Percentiles rank a stretch among this genome's conserved stretches.
phyloP scores from a whole-genome alignment of 2,113 vertebrate species.

The Anguilla japonica region DNA sequence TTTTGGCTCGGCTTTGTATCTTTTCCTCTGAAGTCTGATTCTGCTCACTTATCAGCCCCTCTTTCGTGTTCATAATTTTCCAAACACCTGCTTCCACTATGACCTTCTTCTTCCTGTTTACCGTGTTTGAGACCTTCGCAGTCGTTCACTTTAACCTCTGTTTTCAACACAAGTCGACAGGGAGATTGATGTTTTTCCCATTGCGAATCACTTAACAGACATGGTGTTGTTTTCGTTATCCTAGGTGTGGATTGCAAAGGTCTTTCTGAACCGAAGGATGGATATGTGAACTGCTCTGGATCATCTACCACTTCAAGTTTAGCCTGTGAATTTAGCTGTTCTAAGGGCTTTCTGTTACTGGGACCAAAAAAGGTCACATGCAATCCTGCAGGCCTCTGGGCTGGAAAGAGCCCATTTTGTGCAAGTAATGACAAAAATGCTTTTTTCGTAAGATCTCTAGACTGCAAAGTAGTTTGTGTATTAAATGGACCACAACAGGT shows the following conservation, averaged over 20 bases:
- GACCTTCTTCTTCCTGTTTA: not conserved
- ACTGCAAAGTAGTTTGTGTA: not conserved
- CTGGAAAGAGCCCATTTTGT: not conserved
- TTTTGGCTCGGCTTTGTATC: not conserved
- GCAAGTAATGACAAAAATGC: not conserved
- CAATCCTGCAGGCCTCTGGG: conserved; percentile 8
- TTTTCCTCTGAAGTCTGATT: not conserved
- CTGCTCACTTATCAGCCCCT: not conserved
- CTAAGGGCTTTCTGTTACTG: conserved; percentile 13
- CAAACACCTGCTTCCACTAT: not conserved
- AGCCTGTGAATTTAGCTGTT: conserved; percentile 24
- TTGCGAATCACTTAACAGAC: not conserved
- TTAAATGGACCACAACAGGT: not conserved
- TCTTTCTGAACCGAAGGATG: not conserved
- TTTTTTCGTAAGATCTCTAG: not conserved
- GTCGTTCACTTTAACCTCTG: not conserved
- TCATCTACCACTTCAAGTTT: conserved; percentile 6
- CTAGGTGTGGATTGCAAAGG: not conserved
- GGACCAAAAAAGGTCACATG: conserved; percentile 13
- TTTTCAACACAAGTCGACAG: not conserved
- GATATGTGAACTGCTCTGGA: not conserved
- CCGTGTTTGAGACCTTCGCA: not conserved
- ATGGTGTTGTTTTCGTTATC: not conserved
- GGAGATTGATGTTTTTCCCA: not conserved
- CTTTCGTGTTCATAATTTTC: not conserved